Evolutionary conservation across 1,140 invertebrate genomes (phyloP), one percentile per base, ranked within the genome.

Genomic region (Zaprionus ornatus): DNA sequence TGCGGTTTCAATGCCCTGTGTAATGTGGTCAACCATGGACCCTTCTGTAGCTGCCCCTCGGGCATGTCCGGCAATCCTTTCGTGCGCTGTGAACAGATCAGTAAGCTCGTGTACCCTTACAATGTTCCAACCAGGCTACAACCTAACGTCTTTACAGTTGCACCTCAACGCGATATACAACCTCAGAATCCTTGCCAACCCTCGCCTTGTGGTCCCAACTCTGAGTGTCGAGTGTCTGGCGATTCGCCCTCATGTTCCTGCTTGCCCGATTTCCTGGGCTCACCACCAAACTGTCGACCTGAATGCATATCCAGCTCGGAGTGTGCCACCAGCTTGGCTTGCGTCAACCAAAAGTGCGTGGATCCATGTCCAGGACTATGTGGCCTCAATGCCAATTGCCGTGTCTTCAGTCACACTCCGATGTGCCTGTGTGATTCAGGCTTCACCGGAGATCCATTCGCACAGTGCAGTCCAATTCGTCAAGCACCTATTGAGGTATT

Each of bases 271-370:
- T 96, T 96, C 86, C 93, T 95, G 59, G 96, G 96, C 72, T 95
- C 97, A 92, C 96, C 96, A 29, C 95, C 96, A 92, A 95, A 95
- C 63, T 97, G 97, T 83, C 94, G 96, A 80, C 96, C 96, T 9
- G 96, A 97, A 93, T 98, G 97, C 90, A 94, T 96, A n/a, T 93
- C 95, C 4, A 96, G 96, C 82, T 90, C 96, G 27, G 96, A 97
- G 29, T 98, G 97, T 93, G 96, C 96, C 35, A 95, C 96, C 4
- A 96, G 96, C 92, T 97, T 96, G 1, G 94, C 97, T n/a, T 98
- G 97, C 86, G 81, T 92, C n/a, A 92, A 92, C 48, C 87, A 91
- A 29, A 91, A 91, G 84, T 94, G 82, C 95, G 95, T 94, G 93
- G 91, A 92, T 73, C 91, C 91, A 0, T 92, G 91, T 27, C 79